Evolutionary conservation across 2,113 vertebrate genomes (phyloP), one percentile per base, ranked within the genome.

Genomic region (Stegastes partitus): DNA sequence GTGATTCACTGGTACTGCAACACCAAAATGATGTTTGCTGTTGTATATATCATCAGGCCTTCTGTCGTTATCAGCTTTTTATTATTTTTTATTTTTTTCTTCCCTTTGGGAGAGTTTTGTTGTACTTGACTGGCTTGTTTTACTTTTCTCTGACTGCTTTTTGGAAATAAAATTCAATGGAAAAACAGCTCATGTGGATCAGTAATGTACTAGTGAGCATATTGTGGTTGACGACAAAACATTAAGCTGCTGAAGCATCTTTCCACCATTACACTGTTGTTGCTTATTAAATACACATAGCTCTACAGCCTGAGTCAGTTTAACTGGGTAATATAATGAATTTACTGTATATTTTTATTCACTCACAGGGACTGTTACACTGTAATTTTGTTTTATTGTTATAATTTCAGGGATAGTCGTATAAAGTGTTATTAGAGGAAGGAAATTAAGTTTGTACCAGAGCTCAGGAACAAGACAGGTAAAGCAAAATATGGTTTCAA

Each of bases 111-210:
- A 77, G 42, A 71, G 62, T 84, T 91, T 90, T 85, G 76, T 86
- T 88, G 85, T 89, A 86, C 74, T 87, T 90, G 80, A 89, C 84
- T 87, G 77, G 86, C 87, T 91, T 89, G 81, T 91, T 85, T 92
- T 85, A 84, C 85, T 95, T 95, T 97, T 96, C 96, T 97, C 95
- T 96, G 95, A 95, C 94, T 96, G 95, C 95, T 95, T 96, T 97
- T 97, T 96, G 94, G 92, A 96, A 98, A 97, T 96, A 92, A 94
- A 95, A 94, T 58, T 80, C 73, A 69, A 58, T 66, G 22, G 71
- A 86, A 86, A 73, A 89, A 82, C 45, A 58, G n/a, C 66, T 77
- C 19, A 15, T 31, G 23, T 55, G 62, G 54, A 37, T 86, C 1
- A 31, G 44, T 50, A 26, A 65, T 59, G 0, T 39, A 37, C n/a